Evolutionary conservation across 2,888 invertebrate species (phyloP).

Genomic region (Hedychridium roseum): DNA sequence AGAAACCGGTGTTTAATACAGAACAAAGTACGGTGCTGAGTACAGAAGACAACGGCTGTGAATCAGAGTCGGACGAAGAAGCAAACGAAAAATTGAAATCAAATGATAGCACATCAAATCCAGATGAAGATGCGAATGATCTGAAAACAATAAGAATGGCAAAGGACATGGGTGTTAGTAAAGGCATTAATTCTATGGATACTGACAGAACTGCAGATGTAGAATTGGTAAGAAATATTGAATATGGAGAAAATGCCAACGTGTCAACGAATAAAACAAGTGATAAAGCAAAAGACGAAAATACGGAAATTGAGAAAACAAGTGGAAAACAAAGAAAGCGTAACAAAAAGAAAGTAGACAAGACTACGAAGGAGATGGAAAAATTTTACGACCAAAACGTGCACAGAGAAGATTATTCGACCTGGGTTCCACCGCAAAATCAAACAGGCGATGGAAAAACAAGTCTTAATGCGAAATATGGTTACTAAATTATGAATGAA

Average conservation of each 20-base stretch:
- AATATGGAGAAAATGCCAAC: conserved; percentile 12
- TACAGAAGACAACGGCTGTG: too few relatives aligned
- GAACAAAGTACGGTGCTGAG: too few relatives aligned
- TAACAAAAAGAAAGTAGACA: conserved; percentile 13
- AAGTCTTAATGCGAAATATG: conserved; percentile 78
- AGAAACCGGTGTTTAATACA: too few relatives aligned
- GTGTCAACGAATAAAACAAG: not conserved
- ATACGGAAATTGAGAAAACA: conserved; percentile 15
- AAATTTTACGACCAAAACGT: conserved; percentile 60
- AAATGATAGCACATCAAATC: conserved; percentile 20
- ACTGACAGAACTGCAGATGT: conserved; percentile 51
- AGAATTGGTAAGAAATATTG: conserved; percentile 45
- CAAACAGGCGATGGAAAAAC: conserved; percentile 83
- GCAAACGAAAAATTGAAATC: conserved; percentile 10
- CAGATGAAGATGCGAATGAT: conserved; percentile 38
- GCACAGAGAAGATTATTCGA: conserved; percentile 71
- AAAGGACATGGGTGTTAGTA: not conserved
- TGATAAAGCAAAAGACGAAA: conserved; percentile 17
- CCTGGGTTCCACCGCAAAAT: conserved; percentile 80
- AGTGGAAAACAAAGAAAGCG: conserved; percentile 15
- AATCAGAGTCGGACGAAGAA: conserved; percentile 8
- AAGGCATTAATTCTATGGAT: conserved; percentile 44
- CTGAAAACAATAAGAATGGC: not conserved
- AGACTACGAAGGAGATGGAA: conserved; percentile 54
- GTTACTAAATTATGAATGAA: too few relatives aligned